Conservation (phyloP, 35 echinoderm and acorn worm species). For the Eucidaris tribuloides region DNA sequence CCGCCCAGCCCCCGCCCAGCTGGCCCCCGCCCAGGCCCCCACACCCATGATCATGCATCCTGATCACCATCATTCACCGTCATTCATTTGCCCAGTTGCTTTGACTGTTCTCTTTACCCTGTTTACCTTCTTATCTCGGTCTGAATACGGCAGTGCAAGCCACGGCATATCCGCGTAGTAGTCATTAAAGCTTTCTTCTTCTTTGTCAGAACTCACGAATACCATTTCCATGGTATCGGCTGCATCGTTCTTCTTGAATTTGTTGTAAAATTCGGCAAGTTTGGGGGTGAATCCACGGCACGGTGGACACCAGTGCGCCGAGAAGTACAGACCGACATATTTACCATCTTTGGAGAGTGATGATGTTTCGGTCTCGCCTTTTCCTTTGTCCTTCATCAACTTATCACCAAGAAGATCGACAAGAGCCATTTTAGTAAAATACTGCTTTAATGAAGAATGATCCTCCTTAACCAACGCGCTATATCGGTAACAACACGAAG, state of each 20-base stretch:
- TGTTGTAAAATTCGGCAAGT: slow-evolving; percentile 63
- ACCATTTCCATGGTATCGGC: slow-evolving; percentile 54
- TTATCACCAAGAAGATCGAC: neutral
- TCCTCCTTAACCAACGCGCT: no score
- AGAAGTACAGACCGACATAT: slow-evolving; percentile 71
- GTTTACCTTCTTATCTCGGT: slow-evolving; percentile 59
- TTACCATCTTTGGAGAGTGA: neutral
- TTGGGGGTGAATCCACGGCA: slow-evolving; percentile 54
- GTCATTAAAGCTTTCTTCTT: slow-evolving; percentile 9
- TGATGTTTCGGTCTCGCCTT: neutral
- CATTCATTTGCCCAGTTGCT: no score
- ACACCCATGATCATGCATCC: no score
- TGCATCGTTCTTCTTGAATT: slow-evolving; percentile 16
- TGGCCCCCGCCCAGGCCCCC: no score
- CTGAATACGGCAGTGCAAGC: slow-evolving; percentile 43
- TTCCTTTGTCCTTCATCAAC: neutral
- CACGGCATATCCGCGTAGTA: slow-evolving; percentile 64
- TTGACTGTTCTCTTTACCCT: no score
- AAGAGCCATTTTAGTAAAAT: no score
- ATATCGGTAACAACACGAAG: no score
- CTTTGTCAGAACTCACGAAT: slow-evolving; percentile 67
- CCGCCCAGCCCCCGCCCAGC: no score
- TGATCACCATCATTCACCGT: no score
- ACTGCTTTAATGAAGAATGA: no score
- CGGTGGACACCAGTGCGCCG: slow-evolving; percentile 73